phyloP scores from a whole-genome alignment of 2,888 invertebrate species.

The Erynnis tages region DNA sequence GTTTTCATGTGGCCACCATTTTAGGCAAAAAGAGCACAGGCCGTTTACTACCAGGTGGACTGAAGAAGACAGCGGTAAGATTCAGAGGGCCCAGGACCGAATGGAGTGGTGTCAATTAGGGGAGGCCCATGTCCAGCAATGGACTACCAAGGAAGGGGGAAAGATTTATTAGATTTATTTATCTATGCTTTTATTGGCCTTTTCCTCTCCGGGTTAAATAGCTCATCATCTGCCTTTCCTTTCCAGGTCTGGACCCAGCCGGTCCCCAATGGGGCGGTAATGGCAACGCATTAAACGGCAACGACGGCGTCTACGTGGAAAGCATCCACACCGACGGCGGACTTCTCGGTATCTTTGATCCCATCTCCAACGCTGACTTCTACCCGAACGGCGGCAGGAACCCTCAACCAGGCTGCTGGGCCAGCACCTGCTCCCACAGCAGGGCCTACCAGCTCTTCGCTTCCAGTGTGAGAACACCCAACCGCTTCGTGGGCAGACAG shows the following conservation, averaged over 20 bases:
- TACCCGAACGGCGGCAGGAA: slow-evolving; percentile 46
- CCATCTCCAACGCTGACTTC: slow-evolving; percentile 44
- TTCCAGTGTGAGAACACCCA: slow-evolving; percentile 33
- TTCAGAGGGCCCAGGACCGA: too few relatives aligned
- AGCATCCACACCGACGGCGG: slow-evolving; percentile 47
- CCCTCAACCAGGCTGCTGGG: slow-evolving; percentile 39
- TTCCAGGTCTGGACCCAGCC: slow-evolving; percentile 52
- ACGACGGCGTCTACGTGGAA: slow-evolving; percentile 45
- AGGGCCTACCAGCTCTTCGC: slow-evolving; percentile 34
- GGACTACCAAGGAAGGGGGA: too few relatives aligned
- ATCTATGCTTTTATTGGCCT: too few relatives aligned
- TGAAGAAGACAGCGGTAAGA: too few relatives aligned
- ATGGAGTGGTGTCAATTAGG: too few relatives aligned
- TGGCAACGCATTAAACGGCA: slow-evolving; percentile 39
- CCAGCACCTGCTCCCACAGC: slow-evolving; percentile 29
- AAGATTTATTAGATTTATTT: too few relatives aligned
- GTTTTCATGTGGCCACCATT: too few relatives aligned
- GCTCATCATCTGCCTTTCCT: neutral
- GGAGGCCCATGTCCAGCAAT: too few relatives aligned
- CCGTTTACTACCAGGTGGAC: too few relatives aligned
- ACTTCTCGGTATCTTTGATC: slow-evolving; percentile 41
- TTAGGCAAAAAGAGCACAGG: too few relatives aligned
- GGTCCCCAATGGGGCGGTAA: slow-evolving; percentile 46
- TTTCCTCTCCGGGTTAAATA: too few relatives aligned
- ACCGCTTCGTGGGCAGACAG: slow-evolving; percentile 11